phyloP scores from a whole-genome alignment of 1,140 invertebrate species.

The Pogonomyrmex barbatus region DNA sequence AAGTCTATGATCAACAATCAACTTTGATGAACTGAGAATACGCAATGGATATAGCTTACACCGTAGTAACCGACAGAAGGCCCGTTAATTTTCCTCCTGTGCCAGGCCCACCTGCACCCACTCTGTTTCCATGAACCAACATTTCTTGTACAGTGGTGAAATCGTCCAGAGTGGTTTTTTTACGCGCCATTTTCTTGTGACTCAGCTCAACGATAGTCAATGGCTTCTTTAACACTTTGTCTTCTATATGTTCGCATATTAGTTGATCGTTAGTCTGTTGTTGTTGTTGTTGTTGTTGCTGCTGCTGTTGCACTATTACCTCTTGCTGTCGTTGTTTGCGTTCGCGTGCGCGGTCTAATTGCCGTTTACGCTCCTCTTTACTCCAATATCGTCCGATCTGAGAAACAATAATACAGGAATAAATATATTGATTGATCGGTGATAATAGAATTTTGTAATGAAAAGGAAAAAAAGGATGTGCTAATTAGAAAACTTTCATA shows the following conservation, averaged over 20 bases:
- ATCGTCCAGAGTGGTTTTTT: slow-evolving; percentile 83
- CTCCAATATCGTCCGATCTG: slow-evolving; percentile 92
- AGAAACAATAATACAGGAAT: background rate
- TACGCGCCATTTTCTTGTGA: slow-evolving; percentile 82
- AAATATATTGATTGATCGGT: background rate
- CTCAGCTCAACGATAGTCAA: slow-evolving; percentile 81
- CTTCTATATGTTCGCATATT: slow-evolving; percentile 83
- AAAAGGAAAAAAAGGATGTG: background rate
- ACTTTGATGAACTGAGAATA: background rate
- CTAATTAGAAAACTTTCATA: too few species aligned
- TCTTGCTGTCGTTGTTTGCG: slow-evolving; percentile 88
- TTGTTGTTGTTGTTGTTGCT: slow-evolving; percentile 76
- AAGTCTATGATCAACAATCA: too few species aligned
- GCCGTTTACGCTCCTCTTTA: slow-evolving; percentile 92
- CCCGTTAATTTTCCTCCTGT: slow-evolving; percentile 86
- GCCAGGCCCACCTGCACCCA: slow-evolving; percentile 81
- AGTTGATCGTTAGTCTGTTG: slow-evolving; percentile 77
- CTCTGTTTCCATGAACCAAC: slow-evolving; percentile 84
- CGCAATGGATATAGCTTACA: slow-evolving; percentile 77
- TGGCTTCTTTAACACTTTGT: slow-evolving; percentile 83
- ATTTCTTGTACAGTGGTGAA: slow-evolving; percentile 86
- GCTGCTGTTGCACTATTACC: slow-evolving; percentile 77
- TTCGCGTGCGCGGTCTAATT: slow-evolving; percentile 90
- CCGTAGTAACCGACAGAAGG: slow-evolving; percentile 86
- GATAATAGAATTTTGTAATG: background rate